A percentile compares a stretch with the other conserved stretches of the same genome.
phyloP scores from a whole-genome alignment of 2,113 vertebrate species.

The Nerophis lumbriciformis region DNA sequence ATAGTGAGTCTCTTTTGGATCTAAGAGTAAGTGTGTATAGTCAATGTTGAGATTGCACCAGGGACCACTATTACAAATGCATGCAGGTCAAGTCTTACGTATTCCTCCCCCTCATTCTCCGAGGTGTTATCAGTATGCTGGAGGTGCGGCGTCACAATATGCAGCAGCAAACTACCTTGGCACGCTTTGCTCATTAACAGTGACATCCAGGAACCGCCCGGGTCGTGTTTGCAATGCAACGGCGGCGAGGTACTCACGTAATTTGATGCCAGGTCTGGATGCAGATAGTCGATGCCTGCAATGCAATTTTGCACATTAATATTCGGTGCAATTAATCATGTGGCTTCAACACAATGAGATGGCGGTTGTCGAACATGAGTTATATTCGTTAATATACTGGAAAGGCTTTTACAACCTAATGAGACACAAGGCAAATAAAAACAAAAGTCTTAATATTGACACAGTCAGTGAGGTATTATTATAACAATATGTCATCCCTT shows the following conservation, averaged over 20 bases:
- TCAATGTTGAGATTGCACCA: no score
- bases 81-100: no score
- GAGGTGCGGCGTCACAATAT: conserved; percentile 63
- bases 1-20: no score
- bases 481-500: background rate
- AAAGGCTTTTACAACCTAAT: background rate
- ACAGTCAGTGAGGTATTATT: background rate
- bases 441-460: background rate
- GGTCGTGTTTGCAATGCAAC: conserved; percentile 21
- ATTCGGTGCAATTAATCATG: conserved; percentile 9
- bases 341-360: background rate
- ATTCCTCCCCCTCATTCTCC: no score
- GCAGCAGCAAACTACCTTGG: conserved; percentile 57
- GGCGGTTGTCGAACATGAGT: background rate
- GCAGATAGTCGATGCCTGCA: conserved; percentile 94
- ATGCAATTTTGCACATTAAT: conserved; percentile 38
- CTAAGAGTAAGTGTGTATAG: no score
- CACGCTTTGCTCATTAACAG: conserved; percentile 66
- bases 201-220: background rate
- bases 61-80: no score
- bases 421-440: background rate
- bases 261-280: conserved; percentile 91
- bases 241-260: conserved; percentile 81
- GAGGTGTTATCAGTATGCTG: conserved; percentile 61
- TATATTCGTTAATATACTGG: background rate